Evolutionary conservation across 2,797 vertebrate species (phyloP).

Genomic region (Lerista edwardsae): DNA sequence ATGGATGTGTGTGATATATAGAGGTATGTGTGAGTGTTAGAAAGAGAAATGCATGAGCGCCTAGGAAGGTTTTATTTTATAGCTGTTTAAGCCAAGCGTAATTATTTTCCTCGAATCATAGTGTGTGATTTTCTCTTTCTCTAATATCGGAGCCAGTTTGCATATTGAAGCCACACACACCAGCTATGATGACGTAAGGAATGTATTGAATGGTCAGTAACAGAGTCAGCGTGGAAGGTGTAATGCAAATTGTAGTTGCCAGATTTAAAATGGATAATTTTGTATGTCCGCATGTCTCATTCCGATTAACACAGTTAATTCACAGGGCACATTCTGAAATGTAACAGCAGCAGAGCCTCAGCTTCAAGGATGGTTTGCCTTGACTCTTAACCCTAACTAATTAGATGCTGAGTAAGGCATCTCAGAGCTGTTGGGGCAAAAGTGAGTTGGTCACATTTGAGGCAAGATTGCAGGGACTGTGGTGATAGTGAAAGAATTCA

Average conservation of each 20-base stretch:
- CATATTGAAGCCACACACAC: neutral
- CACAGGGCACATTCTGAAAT: constrained; percentile 80
- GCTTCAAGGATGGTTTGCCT: constrained; percentile 70
- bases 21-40: neutral
- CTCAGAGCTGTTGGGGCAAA: constrained; percentile 80
- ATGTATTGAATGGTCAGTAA: neutral
- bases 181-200: constrained; percentile 3
- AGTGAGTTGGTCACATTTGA: constrained; percentile 79
- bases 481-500: constrained; percentile 78
- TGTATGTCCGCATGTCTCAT: neutral
- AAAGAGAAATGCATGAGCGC: no score
- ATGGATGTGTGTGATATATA: neutral
- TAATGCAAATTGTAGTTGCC: constrained; percentile 14
- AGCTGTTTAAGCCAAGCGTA: neutral
- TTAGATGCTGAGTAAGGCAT: constrained; percentile 84
- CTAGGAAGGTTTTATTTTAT: neutral
- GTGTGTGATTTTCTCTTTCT: neutral
- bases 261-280: constrained; percentile 21
- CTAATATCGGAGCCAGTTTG: neutral
- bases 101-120: neutral
- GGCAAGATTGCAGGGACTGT: constrained; percentile 76
- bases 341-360: constrained; percentile 72
- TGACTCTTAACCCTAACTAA: constrained; percentile 78
- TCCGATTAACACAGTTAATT: constrained; percentile 9
- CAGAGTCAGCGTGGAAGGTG: neutral